A percentile compares a stretch with the other conserved stretches of the same genome.
These are phyloP conservation scores for Sipha flava DNA, from an alignment of 1,140 invertebrate species.

Conservation along the genomic window DNA sequence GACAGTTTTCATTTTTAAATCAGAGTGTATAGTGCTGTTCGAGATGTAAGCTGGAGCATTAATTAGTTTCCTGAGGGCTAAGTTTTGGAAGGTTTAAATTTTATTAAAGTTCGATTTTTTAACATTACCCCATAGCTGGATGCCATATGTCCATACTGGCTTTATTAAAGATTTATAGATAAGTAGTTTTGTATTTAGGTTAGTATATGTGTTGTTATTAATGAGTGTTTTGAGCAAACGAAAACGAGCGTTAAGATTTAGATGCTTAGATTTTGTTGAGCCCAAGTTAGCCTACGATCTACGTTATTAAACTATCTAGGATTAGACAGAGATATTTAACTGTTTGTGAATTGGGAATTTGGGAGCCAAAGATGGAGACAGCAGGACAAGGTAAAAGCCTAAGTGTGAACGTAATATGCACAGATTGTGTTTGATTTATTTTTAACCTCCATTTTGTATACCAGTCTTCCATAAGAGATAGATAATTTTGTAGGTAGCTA, in stretches of 20 bases:
- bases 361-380: neutral
- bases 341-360: neutral
- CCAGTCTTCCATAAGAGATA: too few species aligned
- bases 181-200: neutral
- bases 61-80: neutral
- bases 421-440: too few species aligned
- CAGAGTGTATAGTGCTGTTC: neutral
- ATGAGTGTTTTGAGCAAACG: neutral
- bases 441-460: too few species aligned
- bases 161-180: neutral
- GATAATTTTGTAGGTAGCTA: too few species aligned
- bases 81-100: too few species aligned
- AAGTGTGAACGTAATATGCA: too few species aligned
- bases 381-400: too few species aligned
- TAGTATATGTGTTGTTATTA: neutral
- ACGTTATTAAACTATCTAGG: neutral
- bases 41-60: neutral
- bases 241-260: neutral
- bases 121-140: too few species aligned
- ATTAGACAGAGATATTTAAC: neutral
- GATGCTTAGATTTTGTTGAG: neutral
- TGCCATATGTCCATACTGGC: neutral
- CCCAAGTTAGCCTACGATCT: too few species aligned
- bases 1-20: neutral
- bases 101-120: too few species aligned